phyloP scores from a whole-genome alignment of 2,113 vertebrate genomes.

The Poeciliopsis occidentalis region DNA sequence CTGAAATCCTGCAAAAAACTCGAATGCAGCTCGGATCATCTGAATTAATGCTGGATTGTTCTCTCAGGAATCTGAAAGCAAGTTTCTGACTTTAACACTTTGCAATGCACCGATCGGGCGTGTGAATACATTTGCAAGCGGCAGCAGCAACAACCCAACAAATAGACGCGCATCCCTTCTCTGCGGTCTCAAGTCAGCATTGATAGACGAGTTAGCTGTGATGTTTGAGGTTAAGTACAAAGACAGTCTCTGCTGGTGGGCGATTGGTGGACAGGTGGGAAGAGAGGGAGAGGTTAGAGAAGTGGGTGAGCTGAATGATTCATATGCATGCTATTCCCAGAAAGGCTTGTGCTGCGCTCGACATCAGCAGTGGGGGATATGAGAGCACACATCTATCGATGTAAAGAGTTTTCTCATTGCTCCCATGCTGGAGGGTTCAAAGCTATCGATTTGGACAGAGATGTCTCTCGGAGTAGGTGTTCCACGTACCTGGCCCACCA shows the following conservation, averaged over 20 bases:
- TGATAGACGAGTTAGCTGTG: conserved; percentile 75
- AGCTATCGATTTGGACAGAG: conserved; percentile 65
- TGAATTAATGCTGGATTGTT: background rate
- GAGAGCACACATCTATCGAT: conserved; percentile 48
- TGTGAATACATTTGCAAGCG: background rate
- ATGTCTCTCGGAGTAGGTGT: conserved; percentile 59
- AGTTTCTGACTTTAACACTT: background rate
- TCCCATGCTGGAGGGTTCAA: conserved; percentile 60
- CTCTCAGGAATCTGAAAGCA: background rate
- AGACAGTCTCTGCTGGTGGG: conserved; percentile 67
- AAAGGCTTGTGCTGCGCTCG: conserved; percentile 35
- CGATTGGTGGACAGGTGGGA: conserved; percentile 47
- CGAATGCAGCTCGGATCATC: too few species aligned
- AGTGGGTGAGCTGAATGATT: conserved; percentile 73
- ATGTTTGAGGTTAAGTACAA: conserved; percentile 76
- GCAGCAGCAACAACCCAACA: conserved; percentile 29
- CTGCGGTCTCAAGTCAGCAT: conserved; percentile 60
- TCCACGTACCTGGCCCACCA: conserved; percentile 55
- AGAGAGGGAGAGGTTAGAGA: conserved; percentile 61
- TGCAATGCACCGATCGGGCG: background rate
- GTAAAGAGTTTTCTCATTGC: conserved; percentile 51
- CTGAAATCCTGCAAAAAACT: background rate
- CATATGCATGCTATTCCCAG: conserved; percentile 63
- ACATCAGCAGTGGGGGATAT: conserved; percentile 43
- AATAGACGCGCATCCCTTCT: conserved; percentile 65